Base-by-base conservation (phyloP, 2,113 vertebrate species). In the Platichthys stellatus region DNA sequence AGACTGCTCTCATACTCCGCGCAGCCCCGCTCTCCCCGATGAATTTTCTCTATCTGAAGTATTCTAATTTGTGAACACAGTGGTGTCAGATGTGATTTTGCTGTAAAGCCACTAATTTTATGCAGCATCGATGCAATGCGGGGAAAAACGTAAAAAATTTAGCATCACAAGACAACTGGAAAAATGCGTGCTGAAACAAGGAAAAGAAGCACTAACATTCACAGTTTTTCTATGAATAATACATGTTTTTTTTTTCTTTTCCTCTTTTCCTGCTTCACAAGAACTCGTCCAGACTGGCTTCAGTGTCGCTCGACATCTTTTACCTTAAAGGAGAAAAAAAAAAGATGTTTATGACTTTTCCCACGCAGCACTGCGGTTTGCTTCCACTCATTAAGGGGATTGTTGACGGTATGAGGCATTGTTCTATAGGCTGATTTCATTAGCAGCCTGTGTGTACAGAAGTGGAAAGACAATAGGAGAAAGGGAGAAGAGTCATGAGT, bases 101-200 rank as follows among this genome's bases (percentile, higher is more conserved):
- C 95, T 94, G 95, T 94, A 95, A 97, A 97, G 96, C 95, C 95
- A 93, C 94, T 97, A 98, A 98, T 98, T 97, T 97, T 95, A 97
- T 86, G 94, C 95, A 96, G 95, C 97, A 96, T 97, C 96, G 94
- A 94, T 96, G 96, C 96, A 93, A 97, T 96, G 96, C 96, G 95
- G 79, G 95, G 97, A 43, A 96, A 96, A 96, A 86, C 76, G 95
- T 97, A 95, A 97, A 98, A 99, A 97, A 98, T 98, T 97, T 96
- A 97, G 97, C 94, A 96, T 95, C 95, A 93, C 94, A 94, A 97
- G 95, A 96, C 95, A 95, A 95, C 97, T 94, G 94, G 95, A 97
- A 96, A 96, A 96, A 97, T 92, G 83, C 93, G 93, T 94, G 95
- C 95, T 91, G 95, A 97, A 96, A 96, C 96, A 94, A 96, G 94